These are phyloP conservation scores for Mormyrus hasselquistii DNA, from an alignment of 2,797 vertebrate genomes.

Conservation along the genomic window DNA sequence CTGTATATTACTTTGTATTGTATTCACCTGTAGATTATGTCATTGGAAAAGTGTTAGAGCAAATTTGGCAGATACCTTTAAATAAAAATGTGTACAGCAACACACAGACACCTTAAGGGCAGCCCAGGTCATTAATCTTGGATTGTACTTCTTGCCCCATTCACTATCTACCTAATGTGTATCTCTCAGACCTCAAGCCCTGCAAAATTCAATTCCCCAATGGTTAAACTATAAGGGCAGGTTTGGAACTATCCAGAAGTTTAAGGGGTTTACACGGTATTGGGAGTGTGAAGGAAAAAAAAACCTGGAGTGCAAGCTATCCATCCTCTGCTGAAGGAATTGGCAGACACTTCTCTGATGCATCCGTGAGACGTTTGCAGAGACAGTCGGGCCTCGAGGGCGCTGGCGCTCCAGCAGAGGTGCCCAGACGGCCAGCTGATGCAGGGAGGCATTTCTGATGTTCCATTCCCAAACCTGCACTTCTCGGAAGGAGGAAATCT, in stretches of 20 bases:
- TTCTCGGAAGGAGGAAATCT: neutral
- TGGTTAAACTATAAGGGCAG: neutral
- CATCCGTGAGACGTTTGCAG: neutral
- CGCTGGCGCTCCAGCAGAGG: neutral
- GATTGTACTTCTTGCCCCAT: constrained; percentile 31
- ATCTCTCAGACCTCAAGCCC: constrained; percentile 39
- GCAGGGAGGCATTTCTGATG: neutral
- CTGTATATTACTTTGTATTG: neutral
- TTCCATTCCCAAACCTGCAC: neutral
- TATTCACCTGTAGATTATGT: neutral
- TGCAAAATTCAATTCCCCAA: constrained; percentile 23
- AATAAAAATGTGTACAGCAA: neutral
- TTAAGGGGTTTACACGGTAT: neutral
- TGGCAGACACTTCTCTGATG: neutral
- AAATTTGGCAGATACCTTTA: neutral
- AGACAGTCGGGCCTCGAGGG: neutral
- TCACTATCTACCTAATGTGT: constrained; percentile 33
- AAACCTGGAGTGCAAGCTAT: neutral
- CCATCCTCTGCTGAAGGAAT: neutral
- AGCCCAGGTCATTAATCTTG: constrained; percentile 23
- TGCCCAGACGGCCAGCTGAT: neutral
- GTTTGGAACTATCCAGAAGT: neutral
- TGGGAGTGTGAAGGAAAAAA: neutral
- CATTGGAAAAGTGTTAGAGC: neutral
- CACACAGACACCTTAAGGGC: constrained; percentile 22